Conservation (phyloP, 1,140 invertebrate species). For the Belonocnema kinseyi region DNA sequence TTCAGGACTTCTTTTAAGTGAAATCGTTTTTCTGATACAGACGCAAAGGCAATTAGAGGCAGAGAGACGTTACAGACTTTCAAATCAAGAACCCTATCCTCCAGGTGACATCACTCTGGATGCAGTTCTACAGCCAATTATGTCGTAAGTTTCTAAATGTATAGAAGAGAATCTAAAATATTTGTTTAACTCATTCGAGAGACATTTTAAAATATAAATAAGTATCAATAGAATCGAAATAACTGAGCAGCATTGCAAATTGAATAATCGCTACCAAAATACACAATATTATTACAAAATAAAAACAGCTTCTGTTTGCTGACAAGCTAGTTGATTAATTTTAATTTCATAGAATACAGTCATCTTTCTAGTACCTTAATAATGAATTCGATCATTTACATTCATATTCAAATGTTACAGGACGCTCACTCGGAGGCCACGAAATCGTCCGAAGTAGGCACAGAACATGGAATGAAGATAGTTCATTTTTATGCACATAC, state of each 20-base stretch:
- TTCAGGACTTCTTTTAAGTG: slow-evolving; percentile 19
- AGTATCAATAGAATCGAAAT: slow-evolving; percentile 33
- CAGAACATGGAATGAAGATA: slow-evolving; percentile 59
- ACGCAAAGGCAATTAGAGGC: slow-evolving; percentile 73
- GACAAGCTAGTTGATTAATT: slow-evolving; percentile 39
- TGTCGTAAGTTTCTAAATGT: slow-evolving; percentile 68
- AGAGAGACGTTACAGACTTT: slow-evolving; percentile 72
- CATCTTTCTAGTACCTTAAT: too few species aligned
- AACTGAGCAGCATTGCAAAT: slow-evolving; percentile 33
- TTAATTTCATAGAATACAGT: slow-evolving; percentile 1
- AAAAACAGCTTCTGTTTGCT: slow-evolving; percentile 18
- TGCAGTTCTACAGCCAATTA: slow-evolving; percentile 74
- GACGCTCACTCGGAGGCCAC: slow-evolving; percentile 72
- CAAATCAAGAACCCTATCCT: slow-evolving; percentile 72
- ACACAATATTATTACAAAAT: slow-evolving; percentile 23
- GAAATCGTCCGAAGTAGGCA: slow-evolving; percentile 66
- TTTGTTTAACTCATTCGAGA: background rate
- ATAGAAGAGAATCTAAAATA: background rate
- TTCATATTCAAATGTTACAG: slow-evolving; percentile 61
- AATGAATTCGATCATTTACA: background rate
- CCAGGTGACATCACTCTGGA: slow-evolving; percentile 71
- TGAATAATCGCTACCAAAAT: slow-evolving; percentile 35
- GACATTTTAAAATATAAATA: background rate
- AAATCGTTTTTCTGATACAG: slow-evolving; percentile 56
- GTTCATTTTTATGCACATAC: slow-evolving; percentile 67